Conservation (phyloP, 2,888 invertebrate genomes). For the Hofmannophila pseudospretella region DNA sequence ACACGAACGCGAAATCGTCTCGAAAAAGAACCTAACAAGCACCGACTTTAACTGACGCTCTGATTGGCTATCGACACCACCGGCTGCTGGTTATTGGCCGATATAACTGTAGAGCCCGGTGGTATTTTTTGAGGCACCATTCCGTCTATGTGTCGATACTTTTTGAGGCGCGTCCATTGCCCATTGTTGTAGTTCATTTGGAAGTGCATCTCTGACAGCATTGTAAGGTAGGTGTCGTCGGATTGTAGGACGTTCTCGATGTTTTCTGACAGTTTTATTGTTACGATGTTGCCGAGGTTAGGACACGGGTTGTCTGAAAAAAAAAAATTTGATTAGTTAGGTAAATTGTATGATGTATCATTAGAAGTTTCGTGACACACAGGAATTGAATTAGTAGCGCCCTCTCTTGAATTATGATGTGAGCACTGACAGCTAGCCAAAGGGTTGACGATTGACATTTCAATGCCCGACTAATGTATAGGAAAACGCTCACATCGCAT, state of each 20-base stretch:
- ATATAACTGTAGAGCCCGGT: constrained; percentile 60
- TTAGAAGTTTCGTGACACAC: too few species aligned
- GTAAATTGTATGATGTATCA: too few species aligned
- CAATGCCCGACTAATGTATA: too few species aligned
- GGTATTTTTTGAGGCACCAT: constrained; percentile 68
- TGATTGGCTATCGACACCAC: constrained; percentile 67
- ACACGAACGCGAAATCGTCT: constrained; percentile 1
- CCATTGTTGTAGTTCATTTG: constrained; percentile 99
- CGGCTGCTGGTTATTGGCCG: constrained; percentile 60
- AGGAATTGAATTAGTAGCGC: too few species aligned
- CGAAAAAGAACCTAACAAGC: neutral
- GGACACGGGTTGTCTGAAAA: constrained; percentile 95
- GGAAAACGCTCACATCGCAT: too few species aligned
- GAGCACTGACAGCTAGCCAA: too few species aligned
- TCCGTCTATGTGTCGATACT: constrained; percentile 86
- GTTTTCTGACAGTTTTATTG: constrained; percentile 95
- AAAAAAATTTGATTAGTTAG: constrained; percentile 10
- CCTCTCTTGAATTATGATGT: too few species aligned
- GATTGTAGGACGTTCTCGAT: constrained; percentile 91
- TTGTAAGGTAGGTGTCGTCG: constrained; percentile 87
- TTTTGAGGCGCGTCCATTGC: constrained; percentile 96
- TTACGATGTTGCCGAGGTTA: constrained; percentile 96
- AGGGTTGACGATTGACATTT: too few species aligned
- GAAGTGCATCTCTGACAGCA: constrained; percentile 96
- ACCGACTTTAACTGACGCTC: constrained; percentile 48